Percentiles rank a stretch among this genome's conserved stretches.
phyloP scores from a whole-genome alignment of 2,113 vertebrate species.

The Pygathrix nemaeus region DNA sequence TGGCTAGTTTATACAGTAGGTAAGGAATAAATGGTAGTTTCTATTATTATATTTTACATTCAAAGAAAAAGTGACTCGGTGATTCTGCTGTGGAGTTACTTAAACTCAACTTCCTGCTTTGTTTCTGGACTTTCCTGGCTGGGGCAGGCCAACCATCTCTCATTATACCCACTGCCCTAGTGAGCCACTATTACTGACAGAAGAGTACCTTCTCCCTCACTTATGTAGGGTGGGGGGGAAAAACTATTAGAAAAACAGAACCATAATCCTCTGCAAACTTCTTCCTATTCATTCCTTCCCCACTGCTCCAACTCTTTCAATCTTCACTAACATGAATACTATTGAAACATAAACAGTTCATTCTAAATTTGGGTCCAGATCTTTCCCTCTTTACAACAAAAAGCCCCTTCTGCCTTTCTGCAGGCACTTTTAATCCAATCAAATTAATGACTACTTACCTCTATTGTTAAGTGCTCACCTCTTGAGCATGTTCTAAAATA shows the following conservation, averaged over 20 bases:
- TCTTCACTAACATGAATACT: neutral
- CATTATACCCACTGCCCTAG: neutral
- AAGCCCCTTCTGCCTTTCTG: neutral
- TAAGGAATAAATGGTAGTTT: neutral
- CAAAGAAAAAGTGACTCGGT: neutral
- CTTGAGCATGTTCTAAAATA: slow-evolving; percentile 88
- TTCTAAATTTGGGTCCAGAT: neutral
- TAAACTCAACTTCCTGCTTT: neutral
- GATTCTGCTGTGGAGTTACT: neutral
- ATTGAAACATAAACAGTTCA: neutral
- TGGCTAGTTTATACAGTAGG: neutral
- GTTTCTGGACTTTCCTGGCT: neutral
- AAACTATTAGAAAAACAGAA: neutral
- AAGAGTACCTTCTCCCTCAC: neutral
- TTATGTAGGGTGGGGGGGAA: neutral
- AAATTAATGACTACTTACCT: slow-evolving; percentile 80
- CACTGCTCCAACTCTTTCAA: neutral
- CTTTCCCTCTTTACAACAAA: neutral
- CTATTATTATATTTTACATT: neutral
- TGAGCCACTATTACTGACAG: neutral
- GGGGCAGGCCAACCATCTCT: neutral
- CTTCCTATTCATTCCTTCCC: neutral
- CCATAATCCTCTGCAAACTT: neutral
- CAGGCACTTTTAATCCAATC: neutral
- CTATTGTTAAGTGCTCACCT: slow-evolving; percentile 89